A percentile compares a stretch with the other conserved stretches of the same genome.
Evolutionary conservation across 64 coral and sea anemone species (phyloP).

Genomic region (Anthopleura sola): DNA sequence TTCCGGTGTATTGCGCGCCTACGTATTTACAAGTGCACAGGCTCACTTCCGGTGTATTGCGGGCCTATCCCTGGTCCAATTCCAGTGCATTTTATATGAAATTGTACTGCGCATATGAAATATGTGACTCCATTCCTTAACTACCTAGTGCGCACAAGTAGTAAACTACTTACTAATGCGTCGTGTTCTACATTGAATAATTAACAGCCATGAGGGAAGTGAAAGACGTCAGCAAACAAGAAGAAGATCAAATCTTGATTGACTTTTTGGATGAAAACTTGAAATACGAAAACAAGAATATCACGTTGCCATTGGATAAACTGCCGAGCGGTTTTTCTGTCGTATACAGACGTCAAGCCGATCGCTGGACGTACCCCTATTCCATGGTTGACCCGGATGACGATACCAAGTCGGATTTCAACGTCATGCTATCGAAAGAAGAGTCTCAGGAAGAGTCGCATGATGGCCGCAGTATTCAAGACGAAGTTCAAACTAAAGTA

Average conservation of each 20-base stretch:
- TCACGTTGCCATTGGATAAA: conserved; percentile 1
- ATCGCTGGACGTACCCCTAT: not conserved
- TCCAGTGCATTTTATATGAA: no score
- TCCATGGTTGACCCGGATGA: not conserved
- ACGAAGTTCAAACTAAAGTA: conserved; percentile 13
- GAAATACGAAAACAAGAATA: not conserved
- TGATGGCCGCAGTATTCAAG: not conserved
- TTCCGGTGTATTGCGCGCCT: no score
- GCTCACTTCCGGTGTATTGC: no score
- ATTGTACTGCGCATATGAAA: no score
- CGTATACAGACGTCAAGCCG: not conserved
- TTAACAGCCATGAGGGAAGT: conserved; percentile 10
- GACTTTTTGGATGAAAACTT: not conserved
- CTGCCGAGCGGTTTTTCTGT: conserved; percentile 14
- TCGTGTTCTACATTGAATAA: not conserved
- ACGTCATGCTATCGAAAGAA: conserved; percentile 16
- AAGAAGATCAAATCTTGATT: not conserved
- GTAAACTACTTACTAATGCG: no score
- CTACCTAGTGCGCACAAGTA: no score
- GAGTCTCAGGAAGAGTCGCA: not conserved
- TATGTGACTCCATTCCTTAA: no score
- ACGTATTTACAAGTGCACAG: no score
- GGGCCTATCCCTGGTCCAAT: no score
- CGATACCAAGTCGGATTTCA: not conserved
- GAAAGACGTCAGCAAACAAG: not conserved